Evolutionary conservation across 2,888 invertebrate genomes (phyloP), one percentile per base, ranked within the genome.

Genomic region (Lissonota sp.): DNA sequence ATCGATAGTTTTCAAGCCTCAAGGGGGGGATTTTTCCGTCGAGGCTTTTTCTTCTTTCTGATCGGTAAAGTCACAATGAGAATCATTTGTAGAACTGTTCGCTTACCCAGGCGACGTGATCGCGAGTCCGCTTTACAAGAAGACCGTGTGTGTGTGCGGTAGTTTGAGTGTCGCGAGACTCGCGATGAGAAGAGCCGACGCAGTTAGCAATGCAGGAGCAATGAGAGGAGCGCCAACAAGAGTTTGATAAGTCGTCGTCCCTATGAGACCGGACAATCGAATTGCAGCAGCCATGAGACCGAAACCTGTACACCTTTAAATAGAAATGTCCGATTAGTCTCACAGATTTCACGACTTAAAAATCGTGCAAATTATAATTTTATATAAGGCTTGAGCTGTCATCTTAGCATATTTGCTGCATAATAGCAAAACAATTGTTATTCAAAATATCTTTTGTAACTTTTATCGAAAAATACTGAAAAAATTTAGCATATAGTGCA

Each of bases 281-380:
- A 93, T 93, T 26, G 89, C 88, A 26, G 93, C 93, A 63, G 93
- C 92, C 87, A 93, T 89, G 67, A 93, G 89, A 64, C 93, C 93
- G 79, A 92, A 93, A 10, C 92, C 93, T 12, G 93, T 93, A 77
- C 93, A 92, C 84, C 93, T 93, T 83, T 5, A 84, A 83, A 64
- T 16, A 67, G 69, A 64, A 82, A 14, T 7, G 7, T 46, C 16
- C 44, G 6, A 5, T 51, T 57, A 12, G 39, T 44, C 10, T 26
- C 26, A 26, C 26, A 26, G 26, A 26, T 26, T 26, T 1, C 26
- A 26, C 26, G 26, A 26, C 26, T 26, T 26, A 1, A 26, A 26
- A 26, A 26, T 26, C 26, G 26, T 26, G 26, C 26, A 26, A 26
- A 2, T 26, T 26, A 26, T 26, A 26, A 26, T 26, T 26, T 26